Evolutionary conservation across 2,888 invertebrate species (phyloP), one percentile per base, ranked within the genome.

Genomic region (Papilio gigon): DNA sequence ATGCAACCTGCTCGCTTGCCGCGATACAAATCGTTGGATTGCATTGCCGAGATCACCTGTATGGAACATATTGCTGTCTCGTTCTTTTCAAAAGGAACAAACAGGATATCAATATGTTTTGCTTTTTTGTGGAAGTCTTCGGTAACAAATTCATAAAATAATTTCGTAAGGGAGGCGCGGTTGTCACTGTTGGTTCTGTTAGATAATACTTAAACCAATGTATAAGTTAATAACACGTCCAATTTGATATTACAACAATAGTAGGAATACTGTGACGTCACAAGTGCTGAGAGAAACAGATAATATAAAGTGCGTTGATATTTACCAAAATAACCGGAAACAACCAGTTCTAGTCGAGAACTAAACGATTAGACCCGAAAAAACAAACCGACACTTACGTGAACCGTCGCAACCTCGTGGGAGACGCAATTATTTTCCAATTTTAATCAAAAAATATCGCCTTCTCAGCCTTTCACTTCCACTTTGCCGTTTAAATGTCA

Each of bases 361-460:
- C 84, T 84, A 86, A 87, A 83, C 79, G 80, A 80, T 80, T 80
- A 84, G 84, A 84, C 82, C 74, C 73, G 84, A 85, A 82, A 79
- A 78, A 80, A 77, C 75, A 53, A 53, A 53, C 75, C 73, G 73
- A 71, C 78, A 77, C 77, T 89, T 89, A 87, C 81, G 74, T 77
- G 81, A 82, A 81, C 81, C 72, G 76, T 76, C 78, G 72, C 77
- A 80, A 82, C 85, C 83, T 85, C 91, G 90, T 90, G 91, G 90
- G 91, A 92, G 90, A 90, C 85, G 86, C 91, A 90, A 92, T 92
- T 91, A 92, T 92, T 87, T 89, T 90, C 87, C 89, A 91, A 91
- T 92, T 92, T 91, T 90, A 91, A 91, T 92, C 90, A 89, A 90
- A 91, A 60, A 91, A 90, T 89, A 89, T 87, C 85, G 84, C 86